phyloP scores from a whole-genome alignment of 2,113 vertebrate genomes.

The Anhinga rufa region DNA sequence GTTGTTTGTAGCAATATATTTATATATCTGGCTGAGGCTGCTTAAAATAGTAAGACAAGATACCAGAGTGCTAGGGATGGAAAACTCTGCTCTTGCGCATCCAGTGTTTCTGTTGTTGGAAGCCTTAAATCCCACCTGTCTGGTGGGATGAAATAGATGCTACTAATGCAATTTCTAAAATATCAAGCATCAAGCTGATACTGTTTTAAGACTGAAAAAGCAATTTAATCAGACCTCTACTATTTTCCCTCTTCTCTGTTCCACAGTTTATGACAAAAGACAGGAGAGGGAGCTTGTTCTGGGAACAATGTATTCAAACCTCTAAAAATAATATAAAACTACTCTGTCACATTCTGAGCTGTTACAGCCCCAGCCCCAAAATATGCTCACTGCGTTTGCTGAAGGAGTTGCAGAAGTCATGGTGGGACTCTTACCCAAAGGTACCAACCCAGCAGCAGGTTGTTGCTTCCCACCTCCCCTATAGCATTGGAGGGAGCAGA shows the following conservation, averaged over 20 bases:
- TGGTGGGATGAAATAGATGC: neutral
- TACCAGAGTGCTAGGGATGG: neutral
- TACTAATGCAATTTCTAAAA: neutral
- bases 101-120: neutral
- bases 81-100: neutral
- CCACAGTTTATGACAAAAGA: neutral
- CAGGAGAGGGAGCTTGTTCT: neutral
- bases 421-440: neutral
- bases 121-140: neutral
- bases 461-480: neutral
- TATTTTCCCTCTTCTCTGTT: neutral
- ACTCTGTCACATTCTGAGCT: neutral
- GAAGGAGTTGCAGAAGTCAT: accelerated
- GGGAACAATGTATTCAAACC: neutral
- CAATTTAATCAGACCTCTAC: neutral
- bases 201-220: neutral
- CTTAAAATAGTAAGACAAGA: neutral
- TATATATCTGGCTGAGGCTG: neutral
- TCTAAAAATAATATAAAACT: neutral
- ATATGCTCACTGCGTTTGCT: neutral
- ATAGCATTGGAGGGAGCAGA: neutral
- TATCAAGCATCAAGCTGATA: neutral
- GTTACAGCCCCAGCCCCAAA: neutral
- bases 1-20: neutral
- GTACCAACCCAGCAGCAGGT: neutral